These are phyloP conservation scores for Halcyon badia DNA, from an alignment of 2,797 vertebrate species.

Conservation along the genomic window DNA sequence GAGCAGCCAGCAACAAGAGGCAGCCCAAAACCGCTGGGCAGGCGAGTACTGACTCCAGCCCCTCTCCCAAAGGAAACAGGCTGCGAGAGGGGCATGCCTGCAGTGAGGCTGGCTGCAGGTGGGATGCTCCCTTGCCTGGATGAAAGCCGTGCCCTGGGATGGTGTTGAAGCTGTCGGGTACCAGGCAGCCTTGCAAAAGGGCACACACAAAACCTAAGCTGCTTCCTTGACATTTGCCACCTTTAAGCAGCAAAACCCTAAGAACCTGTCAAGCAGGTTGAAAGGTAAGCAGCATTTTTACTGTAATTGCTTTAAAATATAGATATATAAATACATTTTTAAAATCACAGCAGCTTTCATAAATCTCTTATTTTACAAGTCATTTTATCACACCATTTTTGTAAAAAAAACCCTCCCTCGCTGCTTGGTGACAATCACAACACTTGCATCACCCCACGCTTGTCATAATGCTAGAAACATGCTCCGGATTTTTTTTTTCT, in stretches of 20 bases:
- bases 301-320: neutral
- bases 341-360: neutral
- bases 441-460: neutral
- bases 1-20: neutral
- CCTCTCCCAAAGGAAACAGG: neutral
- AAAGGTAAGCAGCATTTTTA: neutral
- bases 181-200: neutral
- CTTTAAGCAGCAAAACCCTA: neutral
- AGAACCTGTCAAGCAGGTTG: neutral
- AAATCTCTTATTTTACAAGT: neutral
- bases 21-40: neutral
- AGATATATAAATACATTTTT: too few relatives aligned
- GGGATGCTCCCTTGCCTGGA: neutral
- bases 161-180: neutral
- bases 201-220: rapidly evolving
- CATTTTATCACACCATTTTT: neutral
- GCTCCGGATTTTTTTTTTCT: neutral
- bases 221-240: neutral
- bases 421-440: neutral
- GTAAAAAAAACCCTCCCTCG: neutral
- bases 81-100: rapidly evolving
- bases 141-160: neutral
- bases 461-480: neutral
- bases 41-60: neutral
- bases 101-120: rapidly evolving